These are phyloP conservation scores for Cheumatopsyche charites DNA, from an alignment of 1,140 invertebrate genomes.

Conservation along the genomic window DNA sequence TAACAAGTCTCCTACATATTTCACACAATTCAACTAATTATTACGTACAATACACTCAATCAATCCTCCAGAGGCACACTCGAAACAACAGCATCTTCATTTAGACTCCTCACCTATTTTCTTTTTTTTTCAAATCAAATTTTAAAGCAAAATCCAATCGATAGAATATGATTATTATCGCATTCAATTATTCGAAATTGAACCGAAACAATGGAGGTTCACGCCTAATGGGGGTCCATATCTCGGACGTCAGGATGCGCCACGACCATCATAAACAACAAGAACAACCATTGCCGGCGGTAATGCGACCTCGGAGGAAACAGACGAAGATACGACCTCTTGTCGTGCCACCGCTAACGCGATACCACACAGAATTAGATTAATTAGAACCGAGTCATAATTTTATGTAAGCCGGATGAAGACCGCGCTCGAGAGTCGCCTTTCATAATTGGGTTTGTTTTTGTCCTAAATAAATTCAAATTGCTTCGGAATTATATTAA, in stretches of 20 bases:
- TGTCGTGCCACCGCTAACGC: slow-evolving; percentile 31
- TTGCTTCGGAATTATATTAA: too few relatives aligned
- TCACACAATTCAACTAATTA: too few relatives aligned
- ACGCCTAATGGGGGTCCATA: slow-evolving; percentile 21
- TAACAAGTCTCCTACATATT: too few relatives aligned
- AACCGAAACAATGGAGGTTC: slow-evolving; percentile 31
- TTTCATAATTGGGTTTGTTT: too few relatives aligned
- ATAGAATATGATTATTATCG: slow-evolving; percentile 19
- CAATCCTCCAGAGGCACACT: too few relatives aligned
- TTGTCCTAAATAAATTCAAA: too few relatives aligned
- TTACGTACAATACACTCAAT: too few relatives aligned
- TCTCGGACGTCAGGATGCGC: slow-evolving; percentile 18
- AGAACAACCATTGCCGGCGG: neutral
- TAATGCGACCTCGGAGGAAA: slow-evolving; percentile 12
- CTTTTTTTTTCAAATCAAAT: too few relatives aligned
- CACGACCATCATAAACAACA: slow-evolving; percentile 36
- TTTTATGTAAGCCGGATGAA: neutral
- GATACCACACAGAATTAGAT: slow-evolving; percentile 23
- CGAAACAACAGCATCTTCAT: too few relatives aligned
- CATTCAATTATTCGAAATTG: slow-evolving; percentile 35
- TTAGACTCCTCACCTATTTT: too few relatives aligned
- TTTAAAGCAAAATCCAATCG: too few relatives aligned
- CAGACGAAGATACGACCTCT: slow-evolving; percentile 15
- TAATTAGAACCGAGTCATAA: slow-evolving; percentile 18
- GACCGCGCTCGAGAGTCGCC: too few relatives aligned